Percentiles rank a stretch among this genome's conserved stretches.
phyloP scores from a whole-genome alignment of 2,113 vertebrate genomes.

The Scomber japonicus region DNA sequence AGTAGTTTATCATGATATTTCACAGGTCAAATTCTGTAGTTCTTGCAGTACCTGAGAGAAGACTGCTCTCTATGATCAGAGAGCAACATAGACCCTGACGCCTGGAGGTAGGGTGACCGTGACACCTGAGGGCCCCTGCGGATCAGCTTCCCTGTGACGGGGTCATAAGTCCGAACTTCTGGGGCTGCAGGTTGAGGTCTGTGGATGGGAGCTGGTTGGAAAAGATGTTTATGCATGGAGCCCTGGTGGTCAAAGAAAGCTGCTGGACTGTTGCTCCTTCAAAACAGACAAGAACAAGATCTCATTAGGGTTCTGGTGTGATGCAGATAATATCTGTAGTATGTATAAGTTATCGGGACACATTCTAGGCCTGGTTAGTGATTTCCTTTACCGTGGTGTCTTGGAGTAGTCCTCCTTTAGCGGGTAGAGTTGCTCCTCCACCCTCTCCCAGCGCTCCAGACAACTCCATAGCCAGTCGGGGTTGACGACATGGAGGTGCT shows the following conservation, averaged over 20 bases:
- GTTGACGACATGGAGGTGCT: slow-evolving; percentile 92
- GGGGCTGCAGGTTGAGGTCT: slow-evolving; percentile 83
- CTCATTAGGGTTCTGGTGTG: neutral
- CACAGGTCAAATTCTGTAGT: neutral
- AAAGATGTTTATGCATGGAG: slow-evolving; percentile 82
- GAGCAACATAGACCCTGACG: slow-evolving; percentile 81
- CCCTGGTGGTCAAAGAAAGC: slow-evolving; percentile 86
- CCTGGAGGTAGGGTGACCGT: slow-evolving; percentile 83
- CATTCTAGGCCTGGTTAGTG: neutral
- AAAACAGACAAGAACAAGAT: slow-evolving; percentile 11
- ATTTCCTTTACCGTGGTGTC: slow-evolving; percentile 84
- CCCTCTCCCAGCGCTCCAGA: slow-evolving; percentile 96
- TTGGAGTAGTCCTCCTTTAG: slow-evolving; percentile 91
- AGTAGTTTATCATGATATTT: neutral
- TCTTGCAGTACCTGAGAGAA: slow-evolving; percentile 89
- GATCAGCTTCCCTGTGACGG: slow-evolving; percentile 95
- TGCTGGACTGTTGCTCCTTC: slow-evolving; percentile 92
- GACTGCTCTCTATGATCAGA: slow-evolving; percentile 87
- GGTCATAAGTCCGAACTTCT: slow-evolving; percentile 89
- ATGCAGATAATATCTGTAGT: neutral
- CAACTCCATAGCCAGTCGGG: slow-evolving; percentile 99
- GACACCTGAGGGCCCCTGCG: slow-evolving; percentile 83
- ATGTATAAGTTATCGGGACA: neutral
- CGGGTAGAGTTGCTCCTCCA: slow-evolving; percentile 95
- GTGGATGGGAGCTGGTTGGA: slow-evolving; percentile 88